These are phyloP conservation scores for Pteropus alecto DNA, from an alignment of 2,113 vertebrate species.

Conservation along the genomic window DNA sequence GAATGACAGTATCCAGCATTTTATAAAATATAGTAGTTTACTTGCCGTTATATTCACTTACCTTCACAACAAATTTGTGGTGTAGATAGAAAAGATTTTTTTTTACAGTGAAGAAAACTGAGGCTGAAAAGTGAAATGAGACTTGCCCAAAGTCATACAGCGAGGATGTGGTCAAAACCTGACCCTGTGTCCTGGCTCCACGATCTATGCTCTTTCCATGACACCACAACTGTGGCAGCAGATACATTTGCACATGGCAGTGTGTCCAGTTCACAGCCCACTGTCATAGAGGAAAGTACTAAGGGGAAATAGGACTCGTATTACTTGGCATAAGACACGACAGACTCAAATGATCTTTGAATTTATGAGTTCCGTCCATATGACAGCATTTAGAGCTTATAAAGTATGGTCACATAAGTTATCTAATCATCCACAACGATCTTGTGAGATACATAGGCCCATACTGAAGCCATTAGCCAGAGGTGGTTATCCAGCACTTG, in stretches of 20 bases:
- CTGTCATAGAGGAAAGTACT: neutral
- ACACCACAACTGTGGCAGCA: neutral
- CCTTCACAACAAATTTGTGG: neutral
- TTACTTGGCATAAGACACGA: too few species aligned
- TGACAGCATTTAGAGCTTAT: neutral
- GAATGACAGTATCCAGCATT: neutral
- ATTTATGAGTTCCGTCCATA: neutral
- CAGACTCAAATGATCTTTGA: neutral
- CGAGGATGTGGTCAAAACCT: neutral
- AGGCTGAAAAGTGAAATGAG: neutral
- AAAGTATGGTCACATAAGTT: neutral
- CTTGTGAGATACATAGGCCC: neutral
- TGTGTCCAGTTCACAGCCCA: neutral
- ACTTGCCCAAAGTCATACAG: neutral
- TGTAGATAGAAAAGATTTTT: neutral
- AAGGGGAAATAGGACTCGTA: neutral
- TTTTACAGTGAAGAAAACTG: neutral
- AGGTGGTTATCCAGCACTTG: neutral
- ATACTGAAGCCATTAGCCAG: neutral
- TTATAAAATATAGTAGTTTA: neutral
- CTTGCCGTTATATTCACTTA: neutral
- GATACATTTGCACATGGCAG: accelerated
- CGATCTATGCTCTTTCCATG: accelerated
- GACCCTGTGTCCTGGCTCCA: neutral
- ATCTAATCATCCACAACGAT: neutral